Evolutionary conservation across 2,888 invertebrate genomes (phyloP).

Genomic region (Clivina fossor): DNA sequence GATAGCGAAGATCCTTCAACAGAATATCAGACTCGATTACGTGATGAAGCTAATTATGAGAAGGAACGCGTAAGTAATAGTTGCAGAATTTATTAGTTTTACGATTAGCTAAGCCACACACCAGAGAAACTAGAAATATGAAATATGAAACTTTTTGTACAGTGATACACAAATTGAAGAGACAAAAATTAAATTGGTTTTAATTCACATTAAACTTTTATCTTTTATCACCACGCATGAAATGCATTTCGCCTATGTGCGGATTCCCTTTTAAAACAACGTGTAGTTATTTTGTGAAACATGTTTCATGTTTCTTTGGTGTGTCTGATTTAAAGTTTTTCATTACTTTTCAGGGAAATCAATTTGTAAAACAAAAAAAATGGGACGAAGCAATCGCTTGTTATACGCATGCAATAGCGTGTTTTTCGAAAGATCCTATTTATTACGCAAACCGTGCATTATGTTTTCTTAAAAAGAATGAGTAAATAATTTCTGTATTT

Average conservation of each 20-base stretch:
- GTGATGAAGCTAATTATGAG: conserved; percentile 65
- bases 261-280: too few species aligned
- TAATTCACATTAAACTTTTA: too few species aligned
- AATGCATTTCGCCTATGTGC: too few species aligned
- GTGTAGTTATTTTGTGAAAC: too few species aligned
- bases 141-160: too few species aligned
- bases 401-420: conserved; percentile 85
- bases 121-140: too few species aligned
- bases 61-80: conserved; percentile 64
- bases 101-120: conserved; percentile 12
- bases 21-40: conserved; percentile 58
- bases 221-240: too few species aligned
- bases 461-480: conserved; percentile 78
- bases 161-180: too few species aligned
- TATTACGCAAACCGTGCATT: conserved; percentile 87
- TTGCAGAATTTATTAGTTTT: conserved; percentile 42
- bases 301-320: too few species aligned
- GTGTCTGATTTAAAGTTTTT: neutral
- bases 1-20: conserved; percentile 53
- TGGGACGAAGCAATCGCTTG: conserved; percentile 84
- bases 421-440: conserved; percentile 75
- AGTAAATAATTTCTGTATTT: conserved; percentile 57
- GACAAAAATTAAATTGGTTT: too few species aligned
- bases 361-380: conserved; percentile 72
- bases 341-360: conserved; percentile 69